These are phyloP conservation scores for Gorsachius goisagi DNA, from an alignment of 2,113 vertebrate genomes.

Conservation along the genomic window DNA sequence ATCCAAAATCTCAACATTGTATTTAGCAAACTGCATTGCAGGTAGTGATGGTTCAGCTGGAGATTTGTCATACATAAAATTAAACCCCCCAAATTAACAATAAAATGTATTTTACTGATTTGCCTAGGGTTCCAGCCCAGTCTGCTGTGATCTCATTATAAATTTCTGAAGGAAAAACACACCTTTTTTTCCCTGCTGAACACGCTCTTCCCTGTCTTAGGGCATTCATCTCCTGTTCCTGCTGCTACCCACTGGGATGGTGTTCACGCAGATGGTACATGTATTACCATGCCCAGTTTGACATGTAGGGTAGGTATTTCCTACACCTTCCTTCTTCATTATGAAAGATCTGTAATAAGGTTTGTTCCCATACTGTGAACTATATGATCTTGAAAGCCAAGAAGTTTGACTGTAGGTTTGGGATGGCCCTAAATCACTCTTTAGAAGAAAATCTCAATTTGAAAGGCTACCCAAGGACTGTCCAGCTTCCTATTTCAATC, in stretches of 20 bases:
- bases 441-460: not conserved
- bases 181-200: not conserved
- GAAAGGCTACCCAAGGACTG: not conserved
- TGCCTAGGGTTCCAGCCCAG: not conserved
- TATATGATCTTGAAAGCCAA: not conserved
- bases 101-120: not conserved
- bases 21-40: not conserved
- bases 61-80: not conserved
- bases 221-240: not conserved
- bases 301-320: not conserved
- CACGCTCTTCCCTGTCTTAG: rapidly evolving
- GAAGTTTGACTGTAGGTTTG: not conserved
- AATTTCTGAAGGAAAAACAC: not conserved
- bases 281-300: rapidly evolving
- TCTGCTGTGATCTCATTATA: not conserved
- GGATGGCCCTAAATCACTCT: not conserved
- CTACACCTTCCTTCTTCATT: not conserved
- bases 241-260: not conserved
- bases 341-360: not conserved
- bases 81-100: not conserved
- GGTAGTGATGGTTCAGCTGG: not conserved
- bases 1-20: not conserved
- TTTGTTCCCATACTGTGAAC: not conserved
- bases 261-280: rapidly evolving
- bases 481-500: not conserved